These are phyloP conservation scores for Chionoecetes opilio DNA, from an alignment of 1,140 invertebrate genomes.

Conservation along the genomic window DNA sequence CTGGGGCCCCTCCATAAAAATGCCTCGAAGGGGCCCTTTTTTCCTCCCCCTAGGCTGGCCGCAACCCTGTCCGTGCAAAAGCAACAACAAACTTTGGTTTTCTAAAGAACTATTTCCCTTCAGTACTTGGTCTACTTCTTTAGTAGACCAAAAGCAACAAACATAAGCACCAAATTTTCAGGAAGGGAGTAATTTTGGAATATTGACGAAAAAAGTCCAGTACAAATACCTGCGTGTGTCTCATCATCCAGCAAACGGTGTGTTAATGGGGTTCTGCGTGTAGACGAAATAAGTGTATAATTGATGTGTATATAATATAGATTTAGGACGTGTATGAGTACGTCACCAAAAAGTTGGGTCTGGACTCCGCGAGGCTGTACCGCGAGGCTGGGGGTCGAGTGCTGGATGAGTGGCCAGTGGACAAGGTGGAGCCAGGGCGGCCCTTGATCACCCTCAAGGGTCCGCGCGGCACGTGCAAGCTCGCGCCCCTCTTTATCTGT, in stretches of 20 bases:
- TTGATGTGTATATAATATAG: no score
- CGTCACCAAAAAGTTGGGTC: neutral
- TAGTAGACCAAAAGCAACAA: no score
- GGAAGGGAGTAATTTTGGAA: neutral
- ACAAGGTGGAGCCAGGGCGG: neutral
- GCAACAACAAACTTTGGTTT: no score
- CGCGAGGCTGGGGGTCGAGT: conserved; percentile 1
- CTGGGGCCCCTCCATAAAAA: no score
- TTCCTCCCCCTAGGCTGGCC: no score
- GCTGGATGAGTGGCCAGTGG: conserved; percentile 52
- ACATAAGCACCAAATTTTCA: no score
- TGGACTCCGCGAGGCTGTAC: conserved; percentile 16
- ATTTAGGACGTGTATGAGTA: neutral
- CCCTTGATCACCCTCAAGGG: conserved; percentile 40
- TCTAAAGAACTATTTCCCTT: no score
- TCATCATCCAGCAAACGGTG: neutral
- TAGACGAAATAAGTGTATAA: no score
- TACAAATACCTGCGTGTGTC: neutral
- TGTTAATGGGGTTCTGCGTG: neutral
- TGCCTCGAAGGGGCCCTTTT: no score
- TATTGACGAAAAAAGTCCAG: neutral
- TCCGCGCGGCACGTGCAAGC: conserved; percentile 15
- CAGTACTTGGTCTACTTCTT: no score
- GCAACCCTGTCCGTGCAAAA: no score
- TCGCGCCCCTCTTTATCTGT: conserved; percentile 13